Evolutionary conservation across 2,888 invertebrate species (phyloP), one percentile per base, ranked within the genome.

Genomic region (Hetaerina titia): DNA sequence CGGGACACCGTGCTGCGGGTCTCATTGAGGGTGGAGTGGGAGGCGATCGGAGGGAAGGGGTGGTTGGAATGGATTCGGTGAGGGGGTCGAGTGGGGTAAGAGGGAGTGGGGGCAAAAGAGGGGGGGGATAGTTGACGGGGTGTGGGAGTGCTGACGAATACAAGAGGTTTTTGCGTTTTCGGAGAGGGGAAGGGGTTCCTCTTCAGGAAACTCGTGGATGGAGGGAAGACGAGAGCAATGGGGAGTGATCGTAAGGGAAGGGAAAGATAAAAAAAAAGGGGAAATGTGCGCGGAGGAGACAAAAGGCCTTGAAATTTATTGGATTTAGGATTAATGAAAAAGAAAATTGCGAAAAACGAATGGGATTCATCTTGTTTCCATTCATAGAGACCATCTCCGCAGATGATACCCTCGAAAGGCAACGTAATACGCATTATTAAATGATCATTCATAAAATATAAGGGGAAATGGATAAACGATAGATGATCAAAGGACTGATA

Each of bases 1-100:
- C 74, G 57, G 69, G 92, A 92, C 92, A 92, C 92, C 92, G 92
- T 31, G 69, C 45, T 92, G 92, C 92, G 92, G 92, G 92, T 45
- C 74, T 92, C 92, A 64, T 64, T 56, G 89, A 89, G 19, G 89
- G 57, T 11, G 57, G 89, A 25, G 19, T 17, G 58, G 57, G 22
- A 9, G 89, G 5, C 57, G 5, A 2, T 57, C 31, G 58, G 58
- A 89, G 89, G 81, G 31, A 56, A 45, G 92, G 69, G 90, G 45
- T 45, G 31, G 90, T n/a, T 56, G 89, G 88, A 88, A 17, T 45
- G 31, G 15, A 56, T 13, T 22, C 56, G 11, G 58, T 9, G 60
- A 22, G 56, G 69, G 56, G 45, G 92, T 56, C n/a, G 19, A 19
- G 2, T 31, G 90, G 31, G 63, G 31, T 64, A 17, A 25, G n/a